Conservation (phyloP, 2,888 invertebrate genomes). For the Ormyrus labotus region DNA sequence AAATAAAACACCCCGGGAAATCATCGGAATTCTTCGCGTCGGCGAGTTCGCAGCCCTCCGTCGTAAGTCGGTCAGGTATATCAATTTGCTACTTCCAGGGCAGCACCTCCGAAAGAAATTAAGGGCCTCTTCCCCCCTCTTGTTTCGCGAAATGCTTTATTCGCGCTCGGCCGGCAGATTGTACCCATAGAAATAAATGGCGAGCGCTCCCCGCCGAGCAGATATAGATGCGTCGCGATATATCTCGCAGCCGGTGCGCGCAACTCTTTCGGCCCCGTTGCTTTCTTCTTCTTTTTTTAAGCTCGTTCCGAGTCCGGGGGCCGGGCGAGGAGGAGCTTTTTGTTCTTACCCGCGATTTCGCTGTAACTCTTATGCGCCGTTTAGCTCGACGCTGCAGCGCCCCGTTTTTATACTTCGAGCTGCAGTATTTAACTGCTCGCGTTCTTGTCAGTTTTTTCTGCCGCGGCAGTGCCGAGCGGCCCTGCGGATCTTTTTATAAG, state of each 20-base stretch:
- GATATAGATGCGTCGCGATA: slow-evolving; percentile 71
- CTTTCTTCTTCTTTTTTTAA: no score
- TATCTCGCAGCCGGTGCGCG: background rate
- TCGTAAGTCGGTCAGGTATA: background rate
- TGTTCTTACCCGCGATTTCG: background rate
- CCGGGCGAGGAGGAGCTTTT: background rate
- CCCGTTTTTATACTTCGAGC: no score
- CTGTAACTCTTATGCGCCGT: background rate
- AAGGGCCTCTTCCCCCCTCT: slow-evolving; percentile 55
- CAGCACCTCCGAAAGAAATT: no score
- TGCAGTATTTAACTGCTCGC: no score
- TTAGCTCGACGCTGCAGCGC: no score
- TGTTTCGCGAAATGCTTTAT: slow-evolving; percentile 70
- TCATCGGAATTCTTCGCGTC: background rate
- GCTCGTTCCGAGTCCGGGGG: background rate
- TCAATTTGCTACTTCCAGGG: no score
- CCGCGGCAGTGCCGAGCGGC: no score
- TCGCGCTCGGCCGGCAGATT: slow-evolving; percentile 67
- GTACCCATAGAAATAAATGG: slow-evolving; percentile 74
- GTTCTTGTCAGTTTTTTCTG: no score
- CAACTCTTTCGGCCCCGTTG: slow-evolving; percentile 30
- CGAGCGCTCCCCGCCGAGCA: slow-evolving; percentile 64
- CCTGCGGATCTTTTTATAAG: no score
- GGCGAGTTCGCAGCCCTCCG: slow-evolving; percentile 49
- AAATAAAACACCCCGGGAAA: no score